Base-by-base conservation (phyloP, 2,888 invertebrate species). In the Agrochola lychnidis region DNA sequence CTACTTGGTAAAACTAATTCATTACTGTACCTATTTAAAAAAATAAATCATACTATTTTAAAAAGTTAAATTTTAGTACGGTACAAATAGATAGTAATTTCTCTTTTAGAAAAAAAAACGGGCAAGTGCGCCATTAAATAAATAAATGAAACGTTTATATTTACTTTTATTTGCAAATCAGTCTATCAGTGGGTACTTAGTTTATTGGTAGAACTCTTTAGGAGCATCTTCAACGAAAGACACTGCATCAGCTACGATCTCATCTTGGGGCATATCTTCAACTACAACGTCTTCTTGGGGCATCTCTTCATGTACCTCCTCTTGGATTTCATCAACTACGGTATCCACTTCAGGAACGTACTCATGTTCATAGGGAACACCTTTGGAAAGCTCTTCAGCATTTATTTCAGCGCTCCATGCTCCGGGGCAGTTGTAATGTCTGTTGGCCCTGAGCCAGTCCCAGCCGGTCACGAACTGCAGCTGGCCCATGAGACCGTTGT, bases 401-500 rank as follows among this genome's bases (percentile, higher is more conserved):
- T 74, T 81, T 45, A 82, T 79, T 70, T 81, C 80, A 63, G 30
- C 68, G 74, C 77, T 87, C 90, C 78, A 92, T 51, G 81, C 92
- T 69, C 90, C 90, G 7, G 87, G 91, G 75, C 92, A 92, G 81
- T 91, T 81, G 72, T 85, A 94, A 89, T 92, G 93, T 2, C 92
- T 83, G 81, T 90, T 91, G 12, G 91, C 87, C 66, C 94, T 91
- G 30, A 89, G 81, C 79, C 90, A 90, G 77, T 95, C 95, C 64
- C 82, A 87, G 14, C 88, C 90, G 16, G 92, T 93, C 70, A 95
- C 86, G 75, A 89, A 91, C 1, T 79, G 57, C 6, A 83, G 73
- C 76, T 94, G 94, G 1, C 95, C 95, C 89, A 95, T 94, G 6
- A 83, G 82, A 6, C 91, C 93, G 12, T 88, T 80, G 70, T 88